These are phyloP conservation scores for Megalurothrips usitatus DNA, from an alignment of 2,888 invertebrate genomes.

Conservation along the genomic window DNA sequence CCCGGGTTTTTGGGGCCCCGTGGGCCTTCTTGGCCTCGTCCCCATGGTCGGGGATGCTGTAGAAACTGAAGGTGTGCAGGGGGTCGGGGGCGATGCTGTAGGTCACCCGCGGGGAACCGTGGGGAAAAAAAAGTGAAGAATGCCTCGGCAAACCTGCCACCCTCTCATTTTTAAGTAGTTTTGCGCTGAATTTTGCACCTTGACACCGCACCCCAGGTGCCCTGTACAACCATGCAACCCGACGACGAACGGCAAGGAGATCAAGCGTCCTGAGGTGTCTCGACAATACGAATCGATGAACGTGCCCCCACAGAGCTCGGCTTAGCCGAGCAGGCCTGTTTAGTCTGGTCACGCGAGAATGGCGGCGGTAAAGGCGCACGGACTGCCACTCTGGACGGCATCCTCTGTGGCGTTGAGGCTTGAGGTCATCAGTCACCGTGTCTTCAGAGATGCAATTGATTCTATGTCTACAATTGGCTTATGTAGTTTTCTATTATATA, in stretches of 20 bases:
- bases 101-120: background rate
- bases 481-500: too few relatives aligned
- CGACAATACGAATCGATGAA: background rate
- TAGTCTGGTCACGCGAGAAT: too few relatives aligned
- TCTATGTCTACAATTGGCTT: too few relatives aligned
- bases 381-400: too few relatives aligned
- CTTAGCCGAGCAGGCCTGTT: constrained; percentile 24
- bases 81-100: background rate
- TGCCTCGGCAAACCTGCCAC: too few relatives aligned
- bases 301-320: background rate
- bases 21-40: background rate
- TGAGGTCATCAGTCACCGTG: too few relatives aligned
- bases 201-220: background rate
- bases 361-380: too few relatives aligned
- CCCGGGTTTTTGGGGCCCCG: background rate
- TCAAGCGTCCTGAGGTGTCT: background rate
- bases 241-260: background rate
- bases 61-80: background rate
- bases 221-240: background rate
- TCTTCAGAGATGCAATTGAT: too few relatives aligned
- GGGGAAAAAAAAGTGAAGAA: too few relatives aligned
- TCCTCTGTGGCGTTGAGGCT: too few relatives aligned
- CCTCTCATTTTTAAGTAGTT: too few relatives aligned
- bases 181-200: background rate
- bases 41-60: background rate